Evolutionary conservation across 2,113 vertebrate species (phyloP), one percentile per base, ranked within the genome.

Genomic region (Tyto alba): DNA sequence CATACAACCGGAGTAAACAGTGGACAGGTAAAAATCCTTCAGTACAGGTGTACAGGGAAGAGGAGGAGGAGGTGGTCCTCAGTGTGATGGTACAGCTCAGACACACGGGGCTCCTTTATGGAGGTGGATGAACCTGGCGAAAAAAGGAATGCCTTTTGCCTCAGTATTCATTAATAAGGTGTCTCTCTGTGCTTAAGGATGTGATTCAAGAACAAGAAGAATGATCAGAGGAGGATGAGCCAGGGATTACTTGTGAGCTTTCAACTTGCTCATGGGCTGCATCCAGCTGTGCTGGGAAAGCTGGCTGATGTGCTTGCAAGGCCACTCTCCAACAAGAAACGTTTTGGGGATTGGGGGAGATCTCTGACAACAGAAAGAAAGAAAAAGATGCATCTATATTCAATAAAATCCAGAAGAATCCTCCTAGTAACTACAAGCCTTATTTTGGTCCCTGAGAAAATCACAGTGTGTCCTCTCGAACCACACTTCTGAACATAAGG

Each of bases 61-160:
- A 68, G 8, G 7, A 40, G 1, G 0, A 88, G 13, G 13, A 41
- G 16, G 10, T 9, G 2, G 8, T 21, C 25, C 19, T 82, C 47
- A 40, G 3, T 30, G 14, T 50, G 21, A 25, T 19, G 7, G 6
- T 38, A 48, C 23, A 64, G 25, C 13, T 21, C 21, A 78, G 56
- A 52, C 9, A 78, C 16, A 29, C 0, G 2, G 3, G 6, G 9
- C 3, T 85, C 9, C 25, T 36, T 13, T 9, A 25, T 1, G 16
- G 14, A 56, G 26, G 38, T 8, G 53, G 48, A 63, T 22, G 10
- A 73, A 13, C 7, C 17, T 43, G 27, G 25, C 6, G 78, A 48
- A 67, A 60, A 6, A 47, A 16, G 8, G 27, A 90, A 82, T 67
- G 12, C 11, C 8, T 68, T 59, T 40, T 52, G 32, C 52, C 40